Evolutionary conservation across 2,888 invertebrate species (phyloP), one percentile per base, ranked within the genome.

Genomic region (Malthinus flaveolus): DNA sequence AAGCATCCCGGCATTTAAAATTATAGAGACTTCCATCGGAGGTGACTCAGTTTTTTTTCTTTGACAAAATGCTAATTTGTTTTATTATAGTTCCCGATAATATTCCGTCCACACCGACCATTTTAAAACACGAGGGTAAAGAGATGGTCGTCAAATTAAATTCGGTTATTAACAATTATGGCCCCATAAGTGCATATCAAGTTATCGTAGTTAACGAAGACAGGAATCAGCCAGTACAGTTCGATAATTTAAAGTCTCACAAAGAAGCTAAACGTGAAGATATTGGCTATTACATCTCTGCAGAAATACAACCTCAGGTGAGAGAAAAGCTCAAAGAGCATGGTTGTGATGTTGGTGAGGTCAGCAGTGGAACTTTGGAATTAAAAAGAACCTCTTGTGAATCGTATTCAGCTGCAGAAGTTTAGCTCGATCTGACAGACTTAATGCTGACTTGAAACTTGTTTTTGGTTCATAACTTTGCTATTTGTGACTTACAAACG

Each of bases 221-320:
- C 52, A 83, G 81, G 64, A 84, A 81, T 72, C 87, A 84, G 75
- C 85, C 83, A 12, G 88, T 86, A 71, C 86, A 84, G 63, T 80
- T 79, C 53, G 83, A 84, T 33, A 82, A 81, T 49, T 81, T 88
- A 10, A 84, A 83, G n/a, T 84, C 87, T 70, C 88, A 86, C 77
- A 78, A 85, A 55, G 83, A 84, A 68, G 88, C 95, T 0, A 79
- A 80, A 49, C 82, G 84, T 37, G 85, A 88, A 60, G 89, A 87
- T 0, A 75, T 87, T 3, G 86, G 87, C 1, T 94, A 91, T 74
- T 95, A 95, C 72, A 87, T 95, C 32, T 84, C 93, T 5, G 95
- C 91, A 0, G 90, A 93, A 75, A 78, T 95, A 59, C 83, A 85
- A 52, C 86, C 88, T 13, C 82, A 85, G 65, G 84, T 80, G 23